These are phyloP conservation scores for Cephalotes varians DNA, from an alignment of 2,888 invertebrate genomes.

Conservation along the genomic window DNA sequence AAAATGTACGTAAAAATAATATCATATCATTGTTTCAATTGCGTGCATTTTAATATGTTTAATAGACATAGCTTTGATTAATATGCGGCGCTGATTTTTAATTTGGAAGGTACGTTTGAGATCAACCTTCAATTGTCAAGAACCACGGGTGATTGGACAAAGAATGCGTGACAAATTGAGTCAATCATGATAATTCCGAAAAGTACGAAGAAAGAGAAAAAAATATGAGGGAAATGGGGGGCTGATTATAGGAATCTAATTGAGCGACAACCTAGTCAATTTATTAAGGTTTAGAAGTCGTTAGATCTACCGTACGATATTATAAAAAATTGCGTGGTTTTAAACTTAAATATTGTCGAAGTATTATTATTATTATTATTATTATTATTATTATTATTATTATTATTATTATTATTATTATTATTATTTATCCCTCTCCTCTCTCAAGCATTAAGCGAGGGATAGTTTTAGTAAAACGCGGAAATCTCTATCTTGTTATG, in stretches of 20 bases:
- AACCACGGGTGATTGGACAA: neutral
- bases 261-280: constrained; percentile 67
- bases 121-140: constrained; percentile 8
- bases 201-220: neutral
- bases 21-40: constrained; percentile 24
- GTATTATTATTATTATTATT: constrained; percentile 37
- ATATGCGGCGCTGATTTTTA: constrained; percentile 3
- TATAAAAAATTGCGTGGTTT: constrained; percentile 41
- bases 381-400: constrained; percentile 36
- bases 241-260: neutral
- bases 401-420: constrained; percentile 40
- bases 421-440: constrained; percentile 10
- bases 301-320: constrained; percentile 35
- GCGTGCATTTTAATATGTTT: constrained; percentile 7
- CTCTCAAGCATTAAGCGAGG: constrained; percentile 18
- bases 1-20: neutral
- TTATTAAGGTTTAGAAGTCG: constrained; percentile 54
- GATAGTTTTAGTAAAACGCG: constrained; percentile 22
- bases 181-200: constrained; percentile 10
- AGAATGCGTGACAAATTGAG: neutral
- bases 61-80: constrained; percentile 11
- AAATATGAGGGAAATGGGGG: neutral
- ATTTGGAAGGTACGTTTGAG: constrained; percentile 18
- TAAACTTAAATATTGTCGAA: constrained; percentile 40
- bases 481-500: constrained; percentile 7